Conservation (phyloP, 2,797 vertebrate species). For the Silurus aristotelis region DNA sequence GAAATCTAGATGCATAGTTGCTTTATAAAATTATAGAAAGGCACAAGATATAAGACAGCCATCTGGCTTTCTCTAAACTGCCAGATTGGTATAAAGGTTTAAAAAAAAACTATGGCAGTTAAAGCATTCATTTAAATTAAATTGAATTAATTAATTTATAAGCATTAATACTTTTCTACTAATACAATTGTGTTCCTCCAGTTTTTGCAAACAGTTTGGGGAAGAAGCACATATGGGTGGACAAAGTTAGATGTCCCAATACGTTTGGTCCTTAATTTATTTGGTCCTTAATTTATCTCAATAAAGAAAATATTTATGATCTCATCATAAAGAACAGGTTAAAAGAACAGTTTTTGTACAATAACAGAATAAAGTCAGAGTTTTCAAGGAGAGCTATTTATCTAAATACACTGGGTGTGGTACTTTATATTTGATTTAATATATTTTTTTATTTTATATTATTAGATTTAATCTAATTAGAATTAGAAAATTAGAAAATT, state of each 20-base stretch:
- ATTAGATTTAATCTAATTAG: no score
- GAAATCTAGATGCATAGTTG: neutral
- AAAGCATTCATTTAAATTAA: neutral
- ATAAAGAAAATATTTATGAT: no score
- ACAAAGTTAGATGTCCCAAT: no score
- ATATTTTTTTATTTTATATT: no score
- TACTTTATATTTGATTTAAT: no score
- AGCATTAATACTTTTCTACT: neutral
- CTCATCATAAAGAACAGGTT: no score
- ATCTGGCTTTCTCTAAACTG: neutral
- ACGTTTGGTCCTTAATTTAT: no score
- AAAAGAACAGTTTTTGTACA: neutral
- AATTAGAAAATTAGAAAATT: no score
- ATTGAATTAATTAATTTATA: neutral
- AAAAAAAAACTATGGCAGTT: neutral
- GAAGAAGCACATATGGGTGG: no score
- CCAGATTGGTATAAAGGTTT: neutral
- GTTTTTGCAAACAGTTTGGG: no score
- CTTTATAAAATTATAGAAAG: neutral
- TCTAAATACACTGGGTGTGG: no score
- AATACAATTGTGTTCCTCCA: neutral
- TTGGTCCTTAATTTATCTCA: no score
- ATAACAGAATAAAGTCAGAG: neutral
- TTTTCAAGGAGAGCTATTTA: neutral
- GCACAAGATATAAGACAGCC: neutral